Evolutionary conservation across 2,113 vertebrate species (phyloP).

Genomic region (Aptenodytes patagonicus): DNA sequence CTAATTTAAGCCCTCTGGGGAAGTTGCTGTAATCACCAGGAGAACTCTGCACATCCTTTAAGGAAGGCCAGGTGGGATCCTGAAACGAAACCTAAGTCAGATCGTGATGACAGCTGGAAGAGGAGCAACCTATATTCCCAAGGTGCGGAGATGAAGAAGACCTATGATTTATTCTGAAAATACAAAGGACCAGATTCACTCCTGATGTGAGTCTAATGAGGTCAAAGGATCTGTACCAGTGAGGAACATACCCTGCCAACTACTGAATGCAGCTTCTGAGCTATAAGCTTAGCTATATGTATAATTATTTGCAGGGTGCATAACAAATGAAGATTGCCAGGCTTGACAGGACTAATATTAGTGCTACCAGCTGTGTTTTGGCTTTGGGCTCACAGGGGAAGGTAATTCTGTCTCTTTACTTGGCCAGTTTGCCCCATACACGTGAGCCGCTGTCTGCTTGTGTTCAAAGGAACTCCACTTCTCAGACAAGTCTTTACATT

Average conservation of each 20-base stretch:
- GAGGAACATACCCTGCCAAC: neutral
- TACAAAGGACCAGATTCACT: neutral
- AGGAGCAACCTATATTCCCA: neutral
- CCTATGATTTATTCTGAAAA: neutral
- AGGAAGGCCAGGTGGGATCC: neutral
- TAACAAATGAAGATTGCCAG: neutral
- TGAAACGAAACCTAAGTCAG: neutral
- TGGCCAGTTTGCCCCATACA: neutral
- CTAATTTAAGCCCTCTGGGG: neutral
- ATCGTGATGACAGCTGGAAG: neutral
- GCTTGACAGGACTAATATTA: neutral
- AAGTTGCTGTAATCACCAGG: neutral
- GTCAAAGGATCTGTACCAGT: neutral
- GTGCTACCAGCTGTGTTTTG: slow-evolving; percentile 28
- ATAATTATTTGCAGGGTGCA: neutral
- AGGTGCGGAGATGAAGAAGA: neutral
- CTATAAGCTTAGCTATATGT: neutral
- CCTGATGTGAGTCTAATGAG: neutral
- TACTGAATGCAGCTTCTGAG: neutral
- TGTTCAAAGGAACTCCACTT: neutral
- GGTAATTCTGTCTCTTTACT: neutral
- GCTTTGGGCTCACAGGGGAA: neutral
- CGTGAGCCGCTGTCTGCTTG: neutral
- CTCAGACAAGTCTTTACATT: slow-evolving; percentile 19
- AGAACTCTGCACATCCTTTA: neutral